Evolutionary conservation across 2,888 invertebrate species (phyloP).

Genomic region (Metallyticus violacea): DNA sequence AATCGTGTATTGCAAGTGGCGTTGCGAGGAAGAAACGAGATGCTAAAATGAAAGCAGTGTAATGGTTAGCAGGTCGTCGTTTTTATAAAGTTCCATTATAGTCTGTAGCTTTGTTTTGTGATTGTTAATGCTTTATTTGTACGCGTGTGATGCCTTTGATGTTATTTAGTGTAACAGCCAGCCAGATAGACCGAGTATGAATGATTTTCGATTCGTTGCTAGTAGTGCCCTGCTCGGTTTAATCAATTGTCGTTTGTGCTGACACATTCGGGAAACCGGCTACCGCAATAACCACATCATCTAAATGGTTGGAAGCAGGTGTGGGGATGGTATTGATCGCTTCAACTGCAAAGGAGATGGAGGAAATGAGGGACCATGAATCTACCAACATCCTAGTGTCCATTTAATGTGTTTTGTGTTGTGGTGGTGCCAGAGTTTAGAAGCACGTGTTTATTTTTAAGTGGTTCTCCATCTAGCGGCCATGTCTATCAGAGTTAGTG

Average conservation of each 20-base stretch:
- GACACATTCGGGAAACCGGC: neutral
- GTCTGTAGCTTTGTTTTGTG: neutral
- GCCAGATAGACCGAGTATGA: too few species aligned
- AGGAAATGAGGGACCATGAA: neutral
- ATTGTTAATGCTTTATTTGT: too few species aligned
- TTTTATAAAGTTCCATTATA: neutral
- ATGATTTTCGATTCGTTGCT: too few species aligned
- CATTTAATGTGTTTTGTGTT: neutral
- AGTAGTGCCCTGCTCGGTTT: neutral
- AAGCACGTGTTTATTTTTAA: neutral
- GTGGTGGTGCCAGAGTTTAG: neutral
- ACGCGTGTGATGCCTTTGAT: neutral
- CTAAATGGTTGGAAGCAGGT: slow-evolving; percentile 16
- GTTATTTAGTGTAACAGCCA: too few species aligned
- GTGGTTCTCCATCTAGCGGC: neutral
- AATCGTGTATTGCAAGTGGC: too few species aligned
- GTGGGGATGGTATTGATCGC: slow-evolving; percentile 11
- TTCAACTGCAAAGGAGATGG: slow-evolving; percentile 14
- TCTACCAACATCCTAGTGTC: slow-evolving; percentile 1
- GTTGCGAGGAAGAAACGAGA: neutral
- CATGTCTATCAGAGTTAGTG: slow-evolving; percentile 47
- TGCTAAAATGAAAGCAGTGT: neutral
- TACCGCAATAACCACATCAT: neutral
- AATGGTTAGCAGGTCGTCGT: too few species aligned
- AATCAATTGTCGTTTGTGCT: neutral